Evolutionary conservation across 92 coral and sea anemone genomes (phyloP), one percentile per base, ranked within the genome.

Genomic region (Paragorgia papillata): DNA sequence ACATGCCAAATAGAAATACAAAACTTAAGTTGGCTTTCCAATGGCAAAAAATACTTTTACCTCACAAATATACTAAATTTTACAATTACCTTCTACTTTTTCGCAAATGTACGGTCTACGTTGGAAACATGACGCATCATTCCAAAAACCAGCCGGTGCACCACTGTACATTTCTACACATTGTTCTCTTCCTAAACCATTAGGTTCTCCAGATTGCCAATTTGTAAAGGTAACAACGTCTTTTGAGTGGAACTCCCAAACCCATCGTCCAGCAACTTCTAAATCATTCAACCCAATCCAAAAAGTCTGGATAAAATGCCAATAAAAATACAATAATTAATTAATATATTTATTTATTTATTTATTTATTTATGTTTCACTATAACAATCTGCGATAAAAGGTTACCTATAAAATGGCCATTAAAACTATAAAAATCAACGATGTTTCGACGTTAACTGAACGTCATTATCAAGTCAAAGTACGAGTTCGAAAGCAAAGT

Each of bases 171-270:
- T 85, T 12, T 88, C 88, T 0, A 89, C 67, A 48, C 98, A 94
- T 68, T 86, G 91, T 59, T 94, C 98, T 35, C 37, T 80, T 13
- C 95, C 92, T 15, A 82, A 87, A 1, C 32, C n/a, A 71, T 94
- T 94, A 6, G 98, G 98, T 56, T 88, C 97, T 18, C 94, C 89
- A 33, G 84, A 50, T 43, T 79, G 87, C 98, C 98, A 94, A 84
- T 91, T 74, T 26, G 91, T 94, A 75, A 82, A 91, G 73, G 82
- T 87, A n/a, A 51, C 84, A 32, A 66, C 80, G 9, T 46, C 53
- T 46, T 46, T 7, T 46, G 17, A 2, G 43, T 4, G 39, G 30
- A 25, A 51, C 60, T 89, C 92, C 98, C 98, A 94, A 4, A 83
- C 88, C 82, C 71, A 94, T 5, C 57, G 73, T n/a, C 97, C 92